Evolutionary conservation across 1,140 invertebrate species (phyloP).

Genomic region (Drosophila punjabiensis): DNA sequence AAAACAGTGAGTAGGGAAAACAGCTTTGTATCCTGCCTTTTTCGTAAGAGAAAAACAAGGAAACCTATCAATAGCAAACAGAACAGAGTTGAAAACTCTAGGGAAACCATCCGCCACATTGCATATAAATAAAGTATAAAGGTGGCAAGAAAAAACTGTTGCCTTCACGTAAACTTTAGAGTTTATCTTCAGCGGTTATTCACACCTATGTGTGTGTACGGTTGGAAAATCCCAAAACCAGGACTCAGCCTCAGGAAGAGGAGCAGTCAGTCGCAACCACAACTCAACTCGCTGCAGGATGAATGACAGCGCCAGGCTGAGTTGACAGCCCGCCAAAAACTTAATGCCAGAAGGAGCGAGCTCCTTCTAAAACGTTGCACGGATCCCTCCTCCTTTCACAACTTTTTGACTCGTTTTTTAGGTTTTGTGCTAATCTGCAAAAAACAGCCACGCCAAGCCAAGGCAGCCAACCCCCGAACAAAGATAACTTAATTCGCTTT

Average conservation of each 20-base stretch:
- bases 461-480: slow-evolving; percentile 3
- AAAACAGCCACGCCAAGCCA: slow-evolving; percentile 13
- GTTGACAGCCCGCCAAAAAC: slow-evolving; percentile 50
- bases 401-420: slow-evolving; percentile 43
- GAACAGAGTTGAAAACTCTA: not conserved
- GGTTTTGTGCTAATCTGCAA: slow-evolving; percentile 56
- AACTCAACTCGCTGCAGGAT: slow-evolving; percentile 24
- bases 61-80: slow-evolving; percentile 30
- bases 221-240: slow-evolving; percentile 10
- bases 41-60: not conserved
- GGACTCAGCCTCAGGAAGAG: slow-evolving; percentile 10
- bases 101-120: not conserved
- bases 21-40: slow-evolving; percentile 1
- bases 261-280: slow-evolving; percentile 16
- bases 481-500: slow-evolving; percentile 51
- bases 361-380: not conserved
- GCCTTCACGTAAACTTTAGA: slow-evolving; percentile 25
- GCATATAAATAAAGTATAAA: slow-evolving; percentile 11
- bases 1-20: slow-evolving; percentile 21
- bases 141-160: slow-evolving; percentile 16
- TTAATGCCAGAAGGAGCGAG: slow-evolving; percentile 27
- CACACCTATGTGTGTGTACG: slow-evolving; percentile 60
- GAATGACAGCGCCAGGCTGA: slow-evolving; percentile 33
- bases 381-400: not conserved
- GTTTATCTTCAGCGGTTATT: slow-evolving; percentile 67